phyloP scores from a whole-genome alignment of 1,140 invertebrate species.

The Hyphantria cunea region DNA sequence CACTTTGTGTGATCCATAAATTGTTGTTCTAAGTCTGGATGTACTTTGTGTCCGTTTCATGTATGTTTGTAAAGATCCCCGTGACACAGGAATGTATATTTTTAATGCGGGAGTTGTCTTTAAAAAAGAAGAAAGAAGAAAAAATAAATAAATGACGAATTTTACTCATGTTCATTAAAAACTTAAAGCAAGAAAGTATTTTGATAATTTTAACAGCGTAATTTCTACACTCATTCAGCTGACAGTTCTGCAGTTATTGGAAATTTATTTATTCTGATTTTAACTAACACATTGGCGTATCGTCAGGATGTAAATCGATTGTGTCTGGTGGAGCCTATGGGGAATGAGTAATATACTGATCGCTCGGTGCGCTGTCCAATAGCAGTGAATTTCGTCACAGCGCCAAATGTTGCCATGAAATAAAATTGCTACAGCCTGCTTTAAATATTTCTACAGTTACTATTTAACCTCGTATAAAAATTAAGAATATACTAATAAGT shows the following conservation, averaged over 20 bases:
- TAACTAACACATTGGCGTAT: constrained; percentile 7
- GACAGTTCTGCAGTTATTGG: not conserved
- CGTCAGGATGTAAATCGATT: constrained; percentile 20
- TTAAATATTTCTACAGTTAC: constrained; percentile 5
- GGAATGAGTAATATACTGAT: constrained; percentile 24
- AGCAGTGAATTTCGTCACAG: constrained; percentile 14
- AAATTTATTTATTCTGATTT: not conserved
- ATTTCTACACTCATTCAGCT: not conserved
- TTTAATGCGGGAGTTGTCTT: too few species aligned
- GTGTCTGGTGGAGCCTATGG: constrained; percentile 11
- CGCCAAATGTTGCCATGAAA: constrained; percentile 14
- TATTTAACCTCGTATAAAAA: constrained; percentile 7
- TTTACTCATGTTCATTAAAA: too few species aligned
- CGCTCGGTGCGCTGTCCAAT: constrained; percentile 8
- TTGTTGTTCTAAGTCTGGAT: too few species aligned
- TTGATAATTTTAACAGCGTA: too few species aligned
- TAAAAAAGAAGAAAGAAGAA: too few species aligned
- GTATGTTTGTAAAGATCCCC: too few species aligned
- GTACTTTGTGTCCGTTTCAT: too few species aligned
- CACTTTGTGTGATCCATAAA: too few species aligned
- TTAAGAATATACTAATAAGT: constrained; percentile 1
- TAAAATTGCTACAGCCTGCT: constrained; percentile 18
- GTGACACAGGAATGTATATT: too few species aligned
- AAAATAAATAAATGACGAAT: too few species aligned
- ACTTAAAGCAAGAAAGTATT: too few species aligned